phyloP scores from a whole-genome alignment of 2,888 invertebrate genomes.

The Chorisops tibialis region DNA sequence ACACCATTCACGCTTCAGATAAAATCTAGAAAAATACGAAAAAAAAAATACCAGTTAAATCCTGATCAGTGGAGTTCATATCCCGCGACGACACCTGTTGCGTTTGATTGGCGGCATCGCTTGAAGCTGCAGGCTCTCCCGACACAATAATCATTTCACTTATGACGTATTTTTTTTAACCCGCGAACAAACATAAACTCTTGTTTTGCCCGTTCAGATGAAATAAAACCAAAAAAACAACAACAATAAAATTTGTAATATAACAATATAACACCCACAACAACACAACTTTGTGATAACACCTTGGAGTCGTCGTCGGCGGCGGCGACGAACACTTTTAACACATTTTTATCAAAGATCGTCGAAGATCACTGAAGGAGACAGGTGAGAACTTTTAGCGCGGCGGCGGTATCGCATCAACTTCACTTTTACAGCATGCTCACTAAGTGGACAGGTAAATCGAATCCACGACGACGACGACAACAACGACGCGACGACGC shows the following conservation, averaged over 20 bases:
- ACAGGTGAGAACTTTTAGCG: not conserved
- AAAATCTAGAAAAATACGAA: too few relatives aligned
- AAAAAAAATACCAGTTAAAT: constrained; percentile 15
- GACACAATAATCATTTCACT: constrained; percentile 21
- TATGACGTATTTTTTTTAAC: not conserved
- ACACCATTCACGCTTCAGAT: too few relatives aligned
- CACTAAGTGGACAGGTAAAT: constrained; percentile 26
- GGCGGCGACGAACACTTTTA: constrained; percentile 20
- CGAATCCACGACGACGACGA: not conserved
- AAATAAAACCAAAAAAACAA: not conserved
- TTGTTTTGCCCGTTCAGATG: too few relatives aligned
- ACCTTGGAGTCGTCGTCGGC: not conserved
- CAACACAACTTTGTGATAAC: constrained; percentile 3
- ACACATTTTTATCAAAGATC: constrained; percentile 14
- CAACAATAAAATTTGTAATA: constrained; percentile 13
- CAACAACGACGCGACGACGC: constrained; percentile 1
- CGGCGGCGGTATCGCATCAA: constrained; percentile 3
- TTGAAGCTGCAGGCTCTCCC: constrained; percentile 6
- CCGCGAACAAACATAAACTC: too few relatives aligned
- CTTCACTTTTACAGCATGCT: constrained; percentile 17
- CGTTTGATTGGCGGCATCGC: not conserved
- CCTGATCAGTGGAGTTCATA: constrained; percentile 13
- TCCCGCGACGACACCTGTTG: constrained; percentile 9
- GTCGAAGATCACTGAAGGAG: not conserved
- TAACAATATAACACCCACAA: constrained; percentile 6